phyloP scores from a whole-genome alignment of 1,140 invertebrate species.

The Plutomurus gul region DNA sequence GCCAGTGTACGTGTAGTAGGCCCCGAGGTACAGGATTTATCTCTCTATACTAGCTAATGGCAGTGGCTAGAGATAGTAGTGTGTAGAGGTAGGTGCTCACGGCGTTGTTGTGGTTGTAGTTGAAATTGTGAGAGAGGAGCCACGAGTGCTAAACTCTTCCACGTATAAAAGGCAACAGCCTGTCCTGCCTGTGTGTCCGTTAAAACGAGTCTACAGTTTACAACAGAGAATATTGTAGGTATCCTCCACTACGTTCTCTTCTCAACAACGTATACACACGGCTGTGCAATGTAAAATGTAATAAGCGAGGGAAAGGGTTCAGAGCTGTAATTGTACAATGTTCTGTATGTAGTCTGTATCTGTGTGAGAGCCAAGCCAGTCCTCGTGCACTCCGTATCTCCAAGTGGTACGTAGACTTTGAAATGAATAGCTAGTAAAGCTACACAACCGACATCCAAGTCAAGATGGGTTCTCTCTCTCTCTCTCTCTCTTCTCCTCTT shows the following conservation, averaged over 20 bases:
- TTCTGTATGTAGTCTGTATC: neutral
- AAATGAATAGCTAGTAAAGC: too few species aligned
- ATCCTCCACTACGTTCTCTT: too few species aligned
- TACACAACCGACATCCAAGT: conserved; percentile 7
- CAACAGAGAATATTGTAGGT: too few species aligned
- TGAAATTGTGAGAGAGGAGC: neutral
- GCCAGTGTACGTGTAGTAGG: too few species aligned
- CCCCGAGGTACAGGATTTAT: too few species aligned
- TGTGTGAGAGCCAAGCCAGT: neutral
- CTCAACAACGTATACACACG: neutral
- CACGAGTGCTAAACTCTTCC: neutral
- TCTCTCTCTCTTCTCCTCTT: neutral
- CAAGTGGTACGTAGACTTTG: too few species aligned
- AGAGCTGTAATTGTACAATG: too few species aligned
- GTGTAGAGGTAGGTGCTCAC: too few species aligned
- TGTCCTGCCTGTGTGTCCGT: too few species aligned
- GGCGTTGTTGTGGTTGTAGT: neutral
- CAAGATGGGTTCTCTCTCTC: neutral
- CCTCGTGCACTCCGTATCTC: neutral
- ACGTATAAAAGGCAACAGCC: conserved; percentile 16
- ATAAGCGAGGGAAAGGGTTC: conserved; percentile 2
- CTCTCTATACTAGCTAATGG: too few species aligned
- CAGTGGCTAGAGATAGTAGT: too few species aligned
- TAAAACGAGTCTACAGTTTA: too few species aligned
- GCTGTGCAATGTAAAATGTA: neutral